Evolutionary conservation across 1,140 invertebrate species (phyloP), one percentile per base, ranked within the genome.

Genomic region (Chrysomallon squamiferum): DNA sequence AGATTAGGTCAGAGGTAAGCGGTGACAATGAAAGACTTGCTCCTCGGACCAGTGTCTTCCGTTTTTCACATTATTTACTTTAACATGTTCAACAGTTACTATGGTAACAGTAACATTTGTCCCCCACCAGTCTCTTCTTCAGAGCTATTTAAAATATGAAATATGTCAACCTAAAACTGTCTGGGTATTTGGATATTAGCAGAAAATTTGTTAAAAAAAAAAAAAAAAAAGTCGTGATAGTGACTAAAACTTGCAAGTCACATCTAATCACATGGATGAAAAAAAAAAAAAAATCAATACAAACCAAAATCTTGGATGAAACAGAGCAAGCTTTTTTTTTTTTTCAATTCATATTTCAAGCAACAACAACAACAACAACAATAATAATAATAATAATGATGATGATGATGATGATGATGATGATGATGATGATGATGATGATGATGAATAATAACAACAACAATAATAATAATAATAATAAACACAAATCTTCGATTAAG

Each of bases 371-470:
- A 11, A 43, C 41, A 43, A n/a, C 41, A 43, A n/a, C 41, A n/a
- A 50, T 50, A n/a, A 27, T 50, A n/a, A 50, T 50, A n/a, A 27
- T 50, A n/a, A 50, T 27, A n/a, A 50, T 50, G 47, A 50, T 27
- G 47, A 50, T 50, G 18, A 27, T 50, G 47, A 27, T 50, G 47
- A 50, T 50, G 47, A 50, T 50, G 47, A 50, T 50, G 47, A 50
- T 50, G 47, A 50, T 20, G 47, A 50, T 50, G 47, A 50, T 27
- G 47, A 50, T 27, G 47, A 50, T 50, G 47, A 27, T 50, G 47
- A 27, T 50, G 47, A 50, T 50, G 47, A 50, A 7, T 5, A 50
- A 5, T n/a, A 50, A 5, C 6, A 50, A 7, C 6, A 20, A 9
- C n/a, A 27, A 20, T 50, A 50, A n/a, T 50, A 27, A 20, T 27